Conservation (phyloP, 2,797 vertebrate genomes). For the Tangara arthus region DNA sequence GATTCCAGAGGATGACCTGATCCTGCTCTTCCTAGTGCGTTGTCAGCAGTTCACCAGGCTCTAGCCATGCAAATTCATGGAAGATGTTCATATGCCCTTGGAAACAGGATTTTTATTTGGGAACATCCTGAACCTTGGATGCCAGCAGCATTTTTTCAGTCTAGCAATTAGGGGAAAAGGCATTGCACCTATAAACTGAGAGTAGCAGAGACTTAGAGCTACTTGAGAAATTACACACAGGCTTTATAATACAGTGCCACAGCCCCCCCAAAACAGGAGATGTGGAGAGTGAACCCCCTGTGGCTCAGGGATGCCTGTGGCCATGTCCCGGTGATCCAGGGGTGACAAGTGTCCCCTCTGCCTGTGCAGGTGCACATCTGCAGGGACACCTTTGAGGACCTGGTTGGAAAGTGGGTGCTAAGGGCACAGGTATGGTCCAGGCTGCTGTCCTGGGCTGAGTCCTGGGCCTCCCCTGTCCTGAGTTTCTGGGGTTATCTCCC, state of each 20-base stretch:
- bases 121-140: not conserved
- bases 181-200: not conserved
- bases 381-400: not conserved
- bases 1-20: not conserved
- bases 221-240: not conserved
- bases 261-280: not conserved
- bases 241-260: not conserved
- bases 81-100: not conserved
- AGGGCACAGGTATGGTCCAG: not conserved
- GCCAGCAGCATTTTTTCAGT: not conserved
- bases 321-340: not conserved
- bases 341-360: not conserved
- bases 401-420: not conserved
- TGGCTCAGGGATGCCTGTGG: not conserved
- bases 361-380: not conserved
- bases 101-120: not conserved
- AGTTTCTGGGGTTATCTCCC: not conserved
- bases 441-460: not conserved
- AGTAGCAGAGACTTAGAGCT: not conserved
- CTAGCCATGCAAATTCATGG: not conserved
- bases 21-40: not conserved
- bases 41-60: not conserved
- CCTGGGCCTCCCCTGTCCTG: not conserved
- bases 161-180: not conserved
- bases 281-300: rapidly evolving